phyloP scores from a whole-genome alignment of 2,113 vertebrate species.

The Petroica traversi region DNA sequence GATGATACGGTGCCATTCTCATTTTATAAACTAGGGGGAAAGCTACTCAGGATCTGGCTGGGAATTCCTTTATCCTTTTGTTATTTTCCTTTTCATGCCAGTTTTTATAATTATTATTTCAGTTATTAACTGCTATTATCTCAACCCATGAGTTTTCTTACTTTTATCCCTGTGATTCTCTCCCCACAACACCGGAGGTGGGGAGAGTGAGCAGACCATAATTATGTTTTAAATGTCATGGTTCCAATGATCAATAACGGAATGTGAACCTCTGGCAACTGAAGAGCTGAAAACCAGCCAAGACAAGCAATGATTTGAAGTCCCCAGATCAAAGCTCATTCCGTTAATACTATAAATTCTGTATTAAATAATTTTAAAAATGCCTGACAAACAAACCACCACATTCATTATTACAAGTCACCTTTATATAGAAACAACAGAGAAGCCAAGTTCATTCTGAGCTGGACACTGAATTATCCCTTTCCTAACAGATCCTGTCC shows the following conservation, averaged over 20 bases:
- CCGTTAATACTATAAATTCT: not conserved
- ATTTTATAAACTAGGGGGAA: not conserved
- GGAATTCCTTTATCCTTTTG: not conserved
- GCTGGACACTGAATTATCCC: not conserved
- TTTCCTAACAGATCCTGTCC: not conserved
- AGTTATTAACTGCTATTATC: not conserved
- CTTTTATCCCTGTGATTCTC: not conserved
- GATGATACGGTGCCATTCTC: too few relatives aligned
- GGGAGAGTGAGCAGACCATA: not conserved
- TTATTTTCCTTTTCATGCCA: not conserved
- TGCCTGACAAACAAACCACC: not conserved
- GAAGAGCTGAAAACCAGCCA: not conserved
- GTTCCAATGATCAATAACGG: not conserved
- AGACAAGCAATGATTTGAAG: not conserved
- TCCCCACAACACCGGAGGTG: rapidly evolving
- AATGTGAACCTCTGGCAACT: not conserved
- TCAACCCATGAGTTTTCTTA: not conserved
- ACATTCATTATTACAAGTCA: not conserved
- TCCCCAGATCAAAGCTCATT: not conserved
- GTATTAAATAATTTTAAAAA: not conserved
- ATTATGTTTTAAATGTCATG: not conserved
- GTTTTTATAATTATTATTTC: not conserved
- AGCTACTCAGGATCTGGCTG: not conserved
- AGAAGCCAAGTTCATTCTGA: not conserved
- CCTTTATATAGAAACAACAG: not conserved